Evolutionary conservation across 2,797 vertebrate species (phyloP).

Genomic region (Phrynocephalus forsythii): DNA sequence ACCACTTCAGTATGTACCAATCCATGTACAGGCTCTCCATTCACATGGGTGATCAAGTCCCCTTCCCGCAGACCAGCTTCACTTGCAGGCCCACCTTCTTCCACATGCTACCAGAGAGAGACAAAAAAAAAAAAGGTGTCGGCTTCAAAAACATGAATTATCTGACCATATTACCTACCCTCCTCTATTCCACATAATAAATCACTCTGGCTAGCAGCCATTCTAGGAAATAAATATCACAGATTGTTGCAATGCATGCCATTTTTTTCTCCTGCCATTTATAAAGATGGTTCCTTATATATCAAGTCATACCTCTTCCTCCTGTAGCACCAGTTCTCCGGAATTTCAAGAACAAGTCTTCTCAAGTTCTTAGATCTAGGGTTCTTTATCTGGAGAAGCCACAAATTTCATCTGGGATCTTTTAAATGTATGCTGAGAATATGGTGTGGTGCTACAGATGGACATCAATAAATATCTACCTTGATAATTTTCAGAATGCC

Average conservation of each 20-base stretch:
- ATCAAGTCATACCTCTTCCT: constrained; percentile 34
- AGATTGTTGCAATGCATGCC: neutral
- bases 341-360: neutral
- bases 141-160: constrained; percentile 33
- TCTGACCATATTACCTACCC: neutral
- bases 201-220: neutral
- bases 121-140: neutral
- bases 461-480: neutral
- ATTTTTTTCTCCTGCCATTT: neutral
- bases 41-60: constrained; percentile 97
- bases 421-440: neutral
- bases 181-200: neutral
- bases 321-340: neutral
- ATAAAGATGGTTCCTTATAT: neutral
- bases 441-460: neutral
- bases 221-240: neutral
- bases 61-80: constrained; percentile 92
- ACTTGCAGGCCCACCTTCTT: constrained; percentile 90
- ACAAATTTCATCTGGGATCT: neutral
- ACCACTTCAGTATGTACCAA: constrained; percentile 98
- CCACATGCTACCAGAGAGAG: constrained; percentile 86
- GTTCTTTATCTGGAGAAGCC: neutral
- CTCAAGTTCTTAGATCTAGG: neutral
- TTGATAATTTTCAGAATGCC: too few relatives aligned
- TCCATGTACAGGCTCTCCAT: constrained; percentile 93